Evolutionary conservation across 2,888 invertebrate species (phyloP), one percentile per base, ranked within the genome.

Genomic region (Parasteatoda lunata): DNA sequence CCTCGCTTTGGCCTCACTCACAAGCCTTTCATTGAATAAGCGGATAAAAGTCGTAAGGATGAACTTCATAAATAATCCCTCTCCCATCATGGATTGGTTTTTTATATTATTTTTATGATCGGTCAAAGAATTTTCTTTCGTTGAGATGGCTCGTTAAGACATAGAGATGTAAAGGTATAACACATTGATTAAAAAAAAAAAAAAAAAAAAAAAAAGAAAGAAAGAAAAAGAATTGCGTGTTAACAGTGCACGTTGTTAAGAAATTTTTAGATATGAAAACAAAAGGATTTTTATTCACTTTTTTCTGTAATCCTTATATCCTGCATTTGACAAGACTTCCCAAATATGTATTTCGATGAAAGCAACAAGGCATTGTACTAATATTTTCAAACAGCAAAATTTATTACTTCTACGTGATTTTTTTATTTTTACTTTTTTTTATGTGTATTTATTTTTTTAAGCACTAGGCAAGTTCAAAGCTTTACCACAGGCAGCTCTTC

Each of bases 61-160:
- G n/a, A 70, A 68, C 75, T 85, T 85, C 65, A 76, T 80, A 85
- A 85, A 80, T 77, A 85, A 80, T 80, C 80, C 71, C 64, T 75
- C 75, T 77, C 54, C 64, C 48, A 77, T n/a, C 15, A 54, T 84
- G 72, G 80, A 80, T 73, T 73, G 71, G 47, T 59, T 13, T 59
- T 54, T 59, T 59, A 59, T 59, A 59, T 59, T 59, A 59, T 59
- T 59, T 59, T 54, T 30, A 8, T 30, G 47, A 30, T 69, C 69
- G 11, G 47, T 5, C 11, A 68, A 69, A 30, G 69, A 30, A 47
- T 69, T 69, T 69, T 69, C 9, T 5, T 7, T 45, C 47, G 45
- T 45, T 69, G n/a, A 59, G 59, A 59, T 13, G 59, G 5, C n/a
- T n/a, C n/a, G 9, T 13, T 59, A 13, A 59, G 4, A 9, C 59